Evolutionary conservation across 2,797 vertebrate species (phyloP), one percentile per base, ranked within the genome.

Genomic region (Linurgus olivaceus): DNA sequence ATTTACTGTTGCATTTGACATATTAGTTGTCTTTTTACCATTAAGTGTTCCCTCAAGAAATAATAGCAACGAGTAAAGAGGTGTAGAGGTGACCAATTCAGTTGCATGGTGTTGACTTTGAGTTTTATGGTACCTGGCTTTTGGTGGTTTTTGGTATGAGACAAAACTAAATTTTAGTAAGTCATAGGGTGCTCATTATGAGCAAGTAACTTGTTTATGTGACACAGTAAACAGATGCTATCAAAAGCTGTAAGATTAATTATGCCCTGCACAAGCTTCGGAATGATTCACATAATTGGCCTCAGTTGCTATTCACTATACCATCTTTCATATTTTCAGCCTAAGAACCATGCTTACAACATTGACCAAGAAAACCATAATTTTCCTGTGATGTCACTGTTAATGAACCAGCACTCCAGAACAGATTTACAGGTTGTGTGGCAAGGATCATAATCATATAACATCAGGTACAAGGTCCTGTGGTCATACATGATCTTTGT

Each of bases 1-100:
- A 85, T 95, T 96, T 95, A 55, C 83, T 95, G 47, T 95, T 55
- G n/a, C 26, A 20, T 94, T 86, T 96, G 89, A 95, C 68, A 24
- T 71, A 92, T 88, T 62, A 89, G 62, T 93, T 96, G 61, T 94
- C 72, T 96, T 97, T 94, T 95, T 84, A 95, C 44, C 70, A 93
- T 54, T 74, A 63, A 96, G 29, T 80, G 38, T 92, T 78, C 73
- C 82, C 76, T 74, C 58, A 86, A 87, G 86, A 97, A 95, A 96
- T 68, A 33, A 26, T 68, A 96, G 85, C 25, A 96, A 92, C 25
- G 96, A 87, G 38, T 83, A 31, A 86, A 78, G 70, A 92, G 62
- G 83, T 76, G 44, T 26, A 47, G 81, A 91, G 29, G 47, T 73
- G 61, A 35, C 29, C 50, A 74, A 55, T 51, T 93, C 50, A 50